phyloP scores from a whole-genome alignment of 2,888 invertebrate species.

The Platycheirus rosarum region DNA sequence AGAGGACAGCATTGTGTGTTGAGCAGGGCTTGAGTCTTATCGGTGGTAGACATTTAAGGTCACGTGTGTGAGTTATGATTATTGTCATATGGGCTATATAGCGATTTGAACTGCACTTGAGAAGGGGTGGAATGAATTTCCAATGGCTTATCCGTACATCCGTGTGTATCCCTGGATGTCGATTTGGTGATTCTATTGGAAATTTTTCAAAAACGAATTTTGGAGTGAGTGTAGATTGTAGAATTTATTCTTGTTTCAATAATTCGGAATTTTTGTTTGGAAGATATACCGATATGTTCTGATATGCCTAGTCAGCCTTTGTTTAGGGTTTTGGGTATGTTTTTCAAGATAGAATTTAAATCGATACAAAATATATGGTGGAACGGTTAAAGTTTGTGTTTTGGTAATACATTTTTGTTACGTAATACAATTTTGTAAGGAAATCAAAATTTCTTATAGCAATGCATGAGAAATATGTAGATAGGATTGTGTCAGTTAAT shows the following conservation, averaged over 20 bases:
- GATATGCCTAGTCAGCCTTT: background rate
- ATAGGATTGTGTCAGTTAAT: no score
- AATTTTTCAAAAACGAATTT: background rate
- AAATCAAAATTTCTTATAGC: no score
- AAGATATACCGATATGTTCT: background rate
- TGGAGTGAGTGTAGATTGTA: background rate
- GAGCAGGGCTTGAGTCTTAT: conserved; percentile 34
- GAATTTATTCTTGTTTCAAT: background rate
- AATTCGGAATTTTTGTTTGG: background rate
- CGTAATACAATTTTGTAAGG: no score
- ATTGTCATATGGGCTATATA: background rate
- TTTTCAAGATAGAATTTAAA: no score
- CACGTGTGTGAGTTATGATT: conserved; percentile 54
- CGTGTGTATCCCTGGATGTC: background rate
- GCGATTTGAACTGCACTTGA: conserved; percentile 21
- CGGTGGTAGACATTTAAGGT: conserved; percentile 59
- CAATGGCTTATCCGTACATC: conserved; percentile 8
- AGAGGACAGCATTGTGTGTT: conserved; percentile 25
- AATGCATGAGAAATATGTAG: no score
- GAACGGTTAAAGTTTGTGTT: no score
- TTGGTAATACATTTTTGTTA: no score
- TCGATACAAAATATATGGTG: no score
- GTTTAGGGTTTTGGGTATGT: background rate
- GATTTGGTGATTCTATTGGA: no score
- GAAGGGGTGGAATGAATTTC: conserved; percentile 17